phyloP scores from a whole-genome alignment of 2,113 vertebrate species.

The Camelus bactrianus region DNA sequence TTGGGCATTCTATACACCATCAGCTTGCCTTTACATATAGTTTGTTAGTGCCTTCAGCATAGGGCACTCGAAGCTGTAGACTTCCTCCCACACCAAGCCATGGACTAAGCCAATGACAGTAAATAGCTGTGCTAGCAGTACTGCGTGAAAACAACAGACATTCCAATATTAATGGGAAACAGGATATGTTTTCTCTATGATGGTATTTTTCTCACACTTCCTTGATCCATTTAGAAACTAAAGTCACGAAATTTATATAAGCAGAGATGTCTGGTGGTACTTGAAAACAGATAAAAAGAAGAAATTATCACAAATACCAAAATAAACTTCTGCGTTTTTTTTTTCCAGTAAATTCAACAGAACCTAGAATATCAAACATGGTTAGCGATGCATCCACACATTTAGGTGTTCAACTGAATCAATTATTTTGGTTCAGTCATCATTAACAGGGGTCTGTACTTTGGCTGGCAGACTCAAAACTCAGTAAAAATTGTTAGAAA shows the following conservation, averaged over 20 bases:
- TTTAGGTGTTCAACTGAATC: background rate
- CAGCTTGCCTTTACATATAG: background rate
- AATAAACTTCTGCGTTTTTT: constrained; percentile 37
- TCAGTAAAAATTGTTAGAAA: constrained; percentile 46
- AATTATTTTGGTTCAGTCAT: constrained; percentile 37
- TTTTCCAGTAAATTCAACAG: constrained; percentile 52
- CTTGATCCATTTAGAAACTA: constrained; percentile 61
- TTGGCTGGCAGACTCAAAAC: background rate
- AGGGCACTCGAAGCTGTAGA: background rate
- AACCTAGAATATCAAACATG: constrained; percentile 48
- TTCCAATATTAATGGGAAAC: background rate
- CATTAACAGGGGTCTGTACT: background rate
- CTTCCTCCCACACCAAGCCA: background rate
- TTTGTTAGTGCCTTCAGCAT: background rate
- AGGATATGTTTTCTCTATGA: background rate
- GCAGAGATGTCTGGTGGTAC: background rate
- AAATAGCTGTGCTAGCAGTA: background rate
- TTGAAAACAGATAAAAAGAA: constrained; percentile 47
- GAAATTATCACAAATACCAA: constrained; percentile 58
- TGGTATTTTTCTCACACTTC: constrained; percentile 39
- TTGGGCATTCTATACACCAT: background rate
- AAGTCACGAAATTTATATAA: constrained; percentile 56
- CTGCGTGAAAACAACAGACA: background rate
- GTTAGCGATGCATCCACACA: constrained; percentile 1
- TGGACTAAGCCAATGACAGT: background rate